A percentile compares a stretch with the other conserved stretches of the same genome.
Evolutionary conservation across 2,113 vertebrate genomes (phyloP).

Genomic region (Tragulus kanchil): DNA sequence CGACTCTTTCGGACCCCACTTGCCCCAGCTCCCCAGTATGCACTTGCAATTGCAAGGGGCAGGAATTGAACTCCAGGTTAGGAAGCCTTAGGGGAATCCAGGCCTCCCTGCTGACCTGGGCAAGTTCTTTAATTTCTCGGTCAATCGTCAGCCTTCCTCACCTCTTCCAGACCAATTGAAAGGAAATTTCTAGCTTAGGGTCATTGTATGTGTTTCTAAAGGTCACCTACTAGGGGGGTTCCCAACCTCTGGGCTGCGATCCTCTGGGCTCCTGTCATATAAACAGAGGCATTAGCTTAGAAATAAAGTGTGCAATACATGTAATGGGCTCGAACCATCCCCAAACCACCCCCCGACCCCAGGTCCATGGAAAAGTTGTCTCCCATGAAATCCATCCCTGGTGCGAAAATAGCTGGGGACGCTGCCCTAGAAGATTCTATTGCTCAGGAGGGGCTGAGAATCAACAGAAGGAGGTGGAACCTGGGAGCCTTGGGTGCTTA

Average conservation of each 20-base stretch:
- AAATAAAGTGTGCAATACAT: neutral
- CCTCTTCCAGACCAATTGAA: neutral
- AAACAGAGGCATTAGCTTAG: neutral
- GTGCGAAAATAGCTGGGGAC: neutral
- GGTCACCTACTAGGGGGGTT: neutral
- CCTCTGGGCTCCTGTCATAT: neutral
- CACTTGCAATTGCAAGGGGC: accelerated
- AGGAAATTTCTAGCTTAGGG: neutral
- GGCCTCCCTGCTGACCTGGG: neutral
- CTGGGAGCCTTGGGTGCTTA: neutral
- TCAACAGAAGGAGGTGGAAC: neutral
- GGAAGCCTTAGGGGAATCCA: neutral
- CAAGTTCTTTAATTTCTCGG: neutral
- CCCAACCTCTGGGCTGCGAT: neutral
- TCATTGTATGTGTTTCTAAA: neutral
- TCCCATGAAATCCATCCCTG: neutral
- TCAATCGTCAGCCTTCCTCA: neutral
- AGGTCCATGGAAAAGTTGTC: neutral
- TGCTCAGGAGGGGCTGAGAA: neutral
- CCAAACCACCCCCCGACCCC: neutral
- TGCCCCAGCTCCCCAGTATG: neutral
- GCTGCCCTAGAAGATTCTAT: neutral
- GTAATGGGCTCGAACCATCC: neutral
- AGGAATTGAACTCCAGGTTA: neutral
- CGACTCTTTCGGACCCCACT: neutral